A percentile compares a stretch with the other conserved stretches of the same genome.
Evolutionary conservation across 2,113 vertebrate species (phyloP).

Genomic region (Prinia subflava): DNA sequence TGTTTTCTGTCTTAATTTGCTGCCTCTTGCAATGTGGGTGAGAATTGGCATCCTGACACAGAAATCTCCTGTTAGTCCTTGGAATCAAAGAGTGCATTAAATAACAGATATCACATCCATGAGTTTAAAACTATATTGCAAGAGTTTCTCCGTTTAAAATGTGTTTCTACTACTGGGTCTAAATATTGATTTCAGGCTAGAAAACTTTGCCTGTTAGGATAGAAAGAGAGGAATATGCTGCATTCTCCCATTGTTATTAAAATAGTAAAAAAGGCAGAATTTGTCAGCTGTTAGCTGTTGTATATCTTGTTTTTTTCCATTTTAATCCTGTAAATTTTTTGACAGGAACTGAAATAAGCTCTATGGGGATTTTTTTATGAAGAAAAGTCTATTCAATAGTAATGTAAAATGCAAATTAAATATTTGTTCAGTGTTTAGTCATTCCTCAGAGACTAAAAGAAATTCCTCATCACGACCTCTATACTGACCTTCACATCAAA

Average conservation of each 20-base stretch:
- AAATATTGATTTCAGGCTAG: neutral
- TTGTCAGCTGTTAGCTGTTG: neutral
- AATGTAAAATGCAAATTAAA: conserved; percentile 54
- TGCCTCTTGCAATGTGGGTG: neutral
- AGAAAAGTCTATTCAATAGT: conserved; percentile 4
- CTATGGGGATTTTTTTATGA: neutral
- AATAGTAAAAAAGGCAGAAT: neutral
- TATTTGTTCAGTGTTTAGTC: neutral
- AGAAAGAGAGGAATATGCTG: neutral
- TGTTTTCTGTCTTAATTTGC: neutral
- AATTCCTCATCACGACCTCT: neutral
- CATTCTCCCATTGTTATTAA: neutral
- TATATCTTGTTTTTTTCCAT: neutral
- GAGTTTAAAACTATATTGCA: neutral
- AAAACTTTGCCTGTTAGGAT: neutral
- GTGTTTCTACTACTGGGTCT: neutral
- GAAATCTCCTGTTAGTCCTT: neutral
- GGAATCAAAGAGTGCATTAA: neutral
- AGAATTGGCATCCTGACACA: neutral
- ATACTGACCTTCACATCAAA: conserved; percentile 2
- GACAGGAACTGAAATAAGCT: neutral
- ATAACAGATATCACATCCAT: neutral
- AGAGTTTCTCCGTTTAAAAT: neutral
- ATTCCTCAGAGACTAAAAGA: neutral
- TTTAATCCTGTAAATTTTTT: neutral